Evolutionary conservation across 2,113 vertebrate genomes (phyloP).

Genomic region (Gallinago media): DNA sequence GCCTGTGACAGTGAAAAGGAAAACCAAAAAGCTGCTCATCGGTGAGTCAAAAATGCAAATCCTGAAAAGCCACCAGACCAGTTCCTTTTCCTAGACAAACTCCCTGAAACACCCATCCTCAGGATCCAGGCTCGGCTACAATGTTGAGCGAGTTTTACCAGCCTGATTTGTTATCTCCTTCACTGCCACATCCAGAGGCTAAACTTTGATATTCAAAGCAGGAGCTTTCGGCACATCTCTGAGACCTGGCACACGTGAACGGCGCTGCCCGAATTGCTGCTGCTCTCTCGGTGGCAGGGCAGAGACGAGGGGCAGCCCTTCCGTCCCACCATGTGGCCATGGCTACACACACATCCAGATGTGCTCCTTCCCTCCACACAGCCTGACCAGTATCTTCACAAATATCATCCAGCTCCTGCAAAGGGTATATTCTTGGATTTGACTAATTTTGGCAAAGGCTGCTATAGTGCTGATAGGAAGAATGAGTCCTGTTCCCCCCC

Average conservation of each 20-base stretch:
- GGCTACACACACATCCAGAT: background rate
- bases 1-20: conserved; percentile 17
- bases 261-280: accelerated
- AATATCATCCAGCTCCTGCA: background rate
- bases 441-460: background rate
- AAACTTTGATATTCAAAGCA: conserved; percentile 53
- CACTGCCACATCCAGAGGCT: background rate
- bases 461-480: background rate
- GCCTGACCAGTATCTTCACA: background rate
- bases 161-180: conserved; percentile 2
- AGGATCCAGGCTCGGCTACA: background rate
- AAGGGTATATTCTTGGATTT: background rate
- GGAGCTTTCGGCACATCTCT: background rate
- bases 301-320: background rate
- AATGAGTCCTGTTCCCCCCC: background rate
- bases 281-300: background rate
- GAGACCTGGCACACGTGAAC: background rate
- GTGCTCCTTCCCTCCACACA: background rate
- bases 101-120: background rate
- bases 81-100: conserved; percentile 60
- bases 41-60: conserved; percentile 57
- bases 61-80: conserved; percentile 45
- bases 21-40: conserved; percentile 35
- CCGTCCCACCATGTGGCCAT: background rate
- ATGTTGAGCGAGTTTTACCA: background rate